These are phyloP conservation scores for Pipistrellus pygmaeus DNA, from an alignment of 2,797 vertebrate species.

Conservation along the genomic window DNA sequence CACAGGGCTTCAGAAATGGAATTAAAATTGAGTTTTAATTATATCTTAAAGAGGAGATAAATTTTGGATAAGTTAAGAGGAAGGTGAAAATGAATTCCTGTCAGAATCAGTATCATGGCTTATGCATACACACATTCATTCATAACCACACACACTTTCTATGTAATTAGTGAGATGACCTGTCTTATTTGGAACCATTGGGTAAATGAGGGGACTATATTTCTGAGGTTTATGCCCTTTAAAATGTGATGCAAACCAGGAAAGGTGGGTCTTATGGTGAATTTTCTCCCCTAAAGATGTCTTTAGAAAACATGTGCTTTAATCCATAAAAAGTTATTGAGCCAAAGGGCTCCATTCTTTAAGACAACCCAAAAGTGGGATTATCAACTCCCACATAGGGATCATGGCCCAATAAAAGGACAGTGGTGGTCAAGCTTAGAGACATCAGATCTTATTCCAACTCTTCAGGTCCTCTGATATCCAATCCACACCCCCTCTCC, in stretches of 20 bases:
- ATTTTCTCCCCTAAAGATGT: not conserved
- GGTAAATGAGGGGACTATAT: not conserved
- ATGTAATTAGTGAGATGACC: not conserved
- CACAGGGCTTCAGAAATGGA: not conserved
- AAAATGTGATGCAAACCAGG: not conserved
- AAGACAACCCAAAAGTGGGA: not conserved
- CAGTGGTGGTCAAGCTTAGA: not conserved
- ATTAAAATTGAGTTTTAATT: not conserved
- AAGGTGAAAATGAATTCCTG: not conserved
- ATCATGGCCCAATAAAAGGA: not conserved
- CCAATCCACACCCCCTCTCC: not conserved
- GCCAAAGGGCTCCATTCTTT: not conserved
- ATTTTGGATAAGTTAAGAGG: not conserved
- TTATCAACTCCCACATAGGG: not conserved
- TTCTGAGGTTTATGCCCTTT: not conserved
- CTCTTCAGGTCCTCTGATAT: not conserved
- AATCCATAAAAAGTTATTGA: conserved; percentile 2
- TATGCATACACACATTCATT: not conserved
- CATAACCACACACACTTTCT: not conserved
- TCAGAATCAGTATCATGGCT: not conserved
- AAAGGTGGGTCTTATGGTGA: not conserved
- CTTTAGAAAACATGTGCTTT: not conserved
- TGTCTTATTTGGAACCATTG: not conserved
- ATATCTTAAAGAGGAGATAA: not conserved
- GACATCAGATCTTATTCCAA: not conserved